phyloP scores from a whole-genome alignment of 2,888 invertebrate species.

The Cheilosia soror region DNA sequence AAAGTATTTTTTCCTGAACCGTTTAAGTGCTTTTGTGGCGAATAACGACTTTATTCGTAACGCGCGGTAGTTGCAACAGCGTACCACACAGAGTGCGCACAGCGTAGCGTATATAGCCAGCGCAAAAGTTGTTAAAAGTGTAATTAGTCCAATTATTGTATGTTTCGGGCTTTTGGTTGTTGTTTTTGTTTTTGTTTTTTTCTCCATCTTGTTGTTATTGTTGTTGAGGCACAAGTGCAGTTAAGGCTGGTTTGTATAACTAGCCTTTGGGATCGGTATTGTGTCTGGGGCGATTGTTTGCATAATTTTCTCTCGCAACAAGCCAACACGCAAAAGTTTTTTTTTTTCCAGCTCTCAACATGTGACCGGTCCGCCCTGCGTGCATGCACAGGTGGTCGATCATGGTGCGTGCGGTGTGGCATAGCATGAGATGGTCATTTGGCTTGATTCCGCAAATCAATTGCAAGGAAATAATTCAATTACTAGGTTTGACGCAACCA shows the following conservation, averaged over 20 bases:
- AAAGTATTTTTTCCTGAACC: slow-evolving; percentile 73
- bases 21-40: slow-evolving; percentile 75
- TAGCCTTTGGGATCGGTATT: slow-evolving; percentile 55
- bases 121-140: slow-evolving; percentile 74
- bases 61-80: slow-evolving; percentile 52
- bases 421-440: slow-evolving; percentile 40
- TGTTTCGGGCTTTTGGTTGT: slow-evolving; percentile 57
- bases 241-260: slow-evolving; percentile 33
- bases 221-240: slow-evolving; percentile 33
- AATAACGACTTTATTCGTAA: slow-evolving; percentile 74
- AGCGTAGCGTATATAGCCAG: slow-evolving; percentile 23
- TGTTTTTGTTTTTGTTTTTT: slow-evolving; percentile 26
- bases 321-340: slow-evolving; percentile 59
- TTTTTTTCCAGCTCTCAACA: too few species aligned
- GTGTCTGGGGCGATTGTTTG: slow-evolving; percentile 55
- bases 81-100: slow-evolving; percentile 30
- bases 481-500: slow-evolving; percentile 57
- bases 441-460: slow-evolving; percentile 66
- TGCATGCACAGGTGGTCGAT: slow-evolving; percentile 51
- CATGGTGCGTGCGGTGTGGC: slow-evolving; percentile 29
- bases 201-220: slow-evolving; percentile 13
- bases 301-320: slow-evolving; percentile 48
- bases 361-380: slow-evolving; percentile 9
- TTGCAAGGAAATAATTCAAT: slow-evolving; percentile 73
- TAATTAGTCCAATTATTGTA: slow-evolving; percentile 76